Percentiles rank a stretch among this genome's conserved stretches.
Conservation (phyloP, 2,113 vertebrate species). For the Hydrochoerus hydrochaeris region DNA sequence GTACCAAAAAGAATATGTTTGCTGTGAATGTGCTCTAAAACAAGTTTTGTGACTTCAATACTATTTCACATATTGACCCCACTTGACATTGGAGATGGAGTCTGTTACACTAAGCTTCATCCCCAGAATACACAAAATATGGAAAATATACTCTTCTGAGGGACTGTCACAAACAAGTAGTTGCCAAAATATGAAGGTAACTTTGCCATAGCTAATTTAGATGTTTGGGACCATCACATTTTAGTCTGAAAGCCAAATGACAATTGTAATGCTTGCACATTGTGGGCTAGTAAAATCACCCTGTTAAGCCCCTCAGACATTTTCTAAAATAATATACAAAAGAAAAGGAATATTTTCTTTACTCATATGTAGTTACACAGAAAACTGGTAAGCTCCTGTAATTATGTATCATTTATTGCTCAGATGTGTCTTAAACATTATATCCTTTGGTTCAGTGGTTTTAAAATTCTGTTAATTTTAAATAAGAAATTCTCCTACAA, state of each 20-base stretch:
- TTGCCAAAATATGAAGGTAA: not conserved
- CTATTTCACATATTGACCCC: not conserved
- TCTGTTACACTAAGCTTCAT: not conserved
- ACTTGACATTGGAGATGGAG: not conserved
- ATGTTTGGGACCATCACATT: not conserved
- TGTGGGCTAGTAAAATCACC: not conserved
- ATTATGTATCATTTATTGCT: not conserved
- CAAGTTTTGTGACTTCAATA: not conserved
- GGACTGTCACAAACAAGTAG: not conserved
- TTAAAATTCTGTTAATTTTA: slow-evolving; percentile 15
- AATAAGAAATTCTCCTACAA: not conserved
- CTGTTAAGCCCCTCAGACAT: not conserved
- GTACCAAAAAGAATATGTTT: not conserved
- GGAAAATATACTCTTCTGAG: not conserved
- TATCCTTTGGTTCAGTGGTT: not conserved
- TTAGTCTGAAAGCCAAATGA: not conserved
- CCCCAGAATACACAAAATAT: not conserved
- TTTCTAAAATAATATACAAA: not conserved
- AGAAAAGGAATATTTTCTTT: not conserved
- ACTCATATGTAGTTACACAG: not conserved
- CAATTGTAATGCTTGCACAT: not conserved
- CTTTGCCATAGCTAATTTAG: not conserved
- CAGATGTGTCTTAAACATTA: not conserved
- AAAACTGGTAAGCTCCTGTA: not conserved
- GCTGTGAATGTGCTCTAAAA: not conserved